phyloP scores from a whole-genome alignment of 2,888 invertebrate genomes.

The Anticlea derivata region DNA sequence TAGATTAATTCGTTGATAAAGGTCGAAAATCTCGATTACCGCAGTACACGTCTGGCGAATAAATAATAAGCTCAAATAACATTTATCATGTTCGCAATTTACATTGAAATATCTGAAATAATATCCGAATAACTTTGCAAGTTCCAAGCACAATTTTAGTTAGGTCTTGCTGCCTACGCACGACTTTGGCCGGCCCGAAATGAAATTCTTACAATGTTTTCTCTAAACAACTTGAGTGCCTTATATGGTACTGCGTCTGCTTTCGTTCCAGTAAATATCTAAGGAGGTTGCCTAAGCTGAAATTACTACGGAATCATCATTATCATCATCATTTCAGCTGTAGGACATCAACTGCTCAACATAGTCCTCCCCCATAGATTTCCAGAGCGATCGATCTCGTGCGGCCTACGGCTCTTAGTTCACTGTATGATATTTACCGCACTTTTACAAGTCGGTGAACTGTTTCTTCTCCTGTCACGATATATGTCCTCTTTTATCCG shows the following conservation, averaged over 20 bases:
- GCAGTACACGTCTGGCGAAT: too few relatives aligned
- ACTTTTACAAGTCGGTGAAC: too few relatives aligned
- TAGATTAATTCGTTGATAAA: too few relatives aligned
- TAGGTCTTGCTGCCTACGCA: slow-evolving; percentile 9
- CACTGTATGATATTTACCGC: too few relatives aligned
- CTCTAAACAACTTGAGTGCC: slow-evolving; percentile 4
- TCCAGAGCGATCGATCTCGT: too few relatives aligned
- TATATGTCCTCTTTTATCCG: background rate
- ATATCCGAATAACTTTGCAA: slow-evolving; percentile 6
- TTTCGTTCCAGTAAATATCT: background rate
- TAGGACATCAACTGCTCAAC: too few relatives aligned
- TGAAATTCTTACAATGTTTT: slow-evolving; percentile 28
- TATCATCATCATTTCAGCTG: too few relatives aligned
- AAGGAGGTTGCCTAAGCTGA: background rate
- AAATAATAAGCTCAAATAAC: too few relatives aligned
- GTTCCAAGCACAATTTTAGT: slow-evolving; percentile 8
- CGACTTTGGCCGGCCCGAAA: slow-evolving; percentile 3
- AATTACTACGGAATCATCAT: background rate
- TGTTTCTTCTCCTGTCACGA: background rate
- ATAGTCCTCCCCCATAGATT: too few relatives aligned
- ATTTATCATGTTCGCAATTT: too few relatives aligned
- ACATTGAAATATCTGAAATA: background rate
- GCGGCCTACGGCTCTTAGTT: too few relatives aligned
- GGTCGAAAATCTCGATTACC: too few relatives aligned
- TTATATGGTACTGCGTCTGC: background rate